Evolutionary conservation across 2,888 invertebrate species (phyloP), one percentile per base, ranked within the genome.

Genomic region (Kuschelorhynchus macadamiae): DNA sequence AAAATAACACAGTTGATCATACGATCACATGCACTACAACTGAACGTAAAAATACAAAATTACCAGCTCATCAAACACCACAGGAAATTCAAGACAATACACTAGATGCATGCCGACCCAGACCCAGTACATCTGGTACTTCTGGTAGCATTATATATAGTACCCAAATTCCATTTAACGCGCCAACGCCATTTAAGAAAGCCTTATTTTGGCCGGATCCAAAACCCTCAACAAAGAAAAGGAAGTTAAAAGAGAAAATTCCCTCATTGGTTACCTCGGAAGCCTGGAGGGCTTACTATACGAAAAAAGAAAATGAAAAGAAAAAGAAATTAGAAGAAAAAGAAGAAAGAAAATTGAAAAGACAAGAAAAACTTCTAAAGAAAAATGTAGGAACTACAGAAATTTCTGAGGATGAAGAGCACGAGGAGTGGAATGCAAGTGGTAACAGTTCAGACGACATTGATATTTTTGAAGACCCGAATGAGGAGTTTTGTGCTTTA

Each of bases 401-500:
- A 25, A 25, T 3, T 25, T 25, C 25, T 32, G 47, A 25, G 4
- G 21, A 47, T n/a, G 47, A 47, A 1, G 12, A 47, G n/a, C n/a
- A n/a, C n/a, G 47, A 12, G n/a, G 47, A 47, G 47, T 47, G 47
- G 11, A 14, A 11, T 25, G 21, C n/a, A 12, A 47, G 47, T 47
- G 47, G 21, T 2, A 14, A 14, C 12, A 47, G 47, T 12, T 47
- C 47, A 12, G 47, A 47, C 14, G 25, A 47, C 2, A 25, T 47
- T 11, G 47, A 47, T 12, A n/a, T 47, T 12, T 47, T n/a, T 47
- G 47, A 47, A 47, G 47, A 47, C 9, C 11, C 21, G 5, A 21
- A 25, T 12, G 2, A 47, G 21, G 21, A 47, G 12, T 47, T 47
- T 21, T 47, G 47, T 47, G 21, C 9, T 12, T 12, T 46, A 46